A percentile compares a stretch with the other conserved stretches of the same genome.
Evolutionary conservation across 2,888 invertebrate genomes (phyloP).

Genomic region (Polymixis flavicincta): DNA sequence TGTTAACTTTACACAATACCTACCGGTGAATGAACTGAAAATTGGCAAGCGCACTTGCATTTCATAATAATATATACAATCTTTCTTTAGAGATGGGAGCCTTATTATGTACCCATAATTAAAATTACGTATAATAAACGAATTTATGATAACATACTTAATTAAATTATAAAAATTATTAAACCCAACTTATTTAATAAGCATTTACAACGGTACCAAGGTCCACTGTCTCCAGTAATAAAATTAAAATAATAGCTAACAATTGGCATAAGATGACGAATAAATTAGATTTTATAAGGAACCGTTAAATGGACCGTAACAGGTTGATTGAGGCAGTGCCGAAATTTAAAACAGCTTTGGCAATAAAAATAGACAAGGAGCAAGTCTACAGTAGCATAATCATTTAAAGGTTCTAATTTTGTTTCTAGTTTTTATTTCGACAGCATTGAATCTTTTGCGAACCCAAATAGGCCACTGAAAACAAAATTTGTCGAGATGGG

Average conservation of each 20-base stretch:
- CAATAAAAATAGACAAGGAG: constrained; percentile 25
- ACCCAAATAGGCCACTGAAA: neutral
- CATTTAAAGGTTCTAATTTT: neutral
- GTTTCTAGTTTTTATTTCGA: neutral
- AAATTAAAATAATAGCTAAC: constrained; percentile 36
- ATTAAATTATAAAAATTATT: neutral
- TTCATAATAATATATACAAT: neutral
- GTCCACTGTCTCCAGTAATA: constrained; percentile 23
- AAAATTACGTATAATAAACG: neutral
- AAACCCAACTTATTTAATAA: constrained; percentile 21
- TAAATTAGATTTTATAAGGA: constrained; percentile 34
- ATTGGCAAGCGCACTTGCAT: neutral
- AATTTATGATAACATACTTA: neutral
- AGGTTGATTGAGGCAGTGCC: constrained; percentile 29
- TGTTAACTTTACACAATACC: neutral
- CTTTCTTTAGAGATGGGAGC: neutral
- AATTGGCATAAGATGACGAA: constrained; percentile 25
- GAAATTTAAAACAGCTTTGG: constrained; percentile 22
- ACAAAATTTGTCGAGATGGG: neutral
- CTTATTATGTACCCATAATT: neutral
- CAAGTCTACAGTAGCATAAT: constrained; percentile 15
- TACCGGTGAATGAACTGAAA: constrained; percentile 8
- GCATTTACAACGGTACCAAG: constrained; percentile 36
- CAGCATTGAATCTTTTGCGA: neutral
- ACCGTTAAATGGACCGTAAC: constrained; percentile 58